Conservation (phyloP, 2,888 invertebrate species). For the Coenonympha glycerion region DNA sequence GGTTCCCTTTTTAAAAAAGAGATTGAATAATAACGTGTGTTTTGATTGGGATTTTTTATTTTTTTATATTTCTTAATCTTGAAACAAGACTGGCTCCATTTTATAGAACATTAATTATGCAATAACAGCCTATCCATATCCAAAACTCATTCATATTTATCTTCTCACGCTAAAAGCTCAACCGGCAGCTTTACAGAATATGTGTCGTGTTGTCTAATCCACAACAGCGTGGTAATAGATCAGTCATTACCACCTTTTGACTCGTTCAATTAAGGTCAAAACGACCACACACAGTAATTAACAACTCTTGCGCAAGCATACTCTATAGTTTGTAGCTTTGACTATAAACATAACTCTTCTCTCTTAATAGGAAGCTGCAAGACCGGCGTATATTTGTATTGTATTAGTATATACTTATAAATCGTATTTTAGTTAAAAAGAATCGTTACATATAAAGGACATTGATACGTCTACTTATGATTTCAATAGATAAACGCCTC, state of each 20-base stretch:
- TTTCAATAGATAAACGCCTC: too few relatives aligned
- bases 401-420: too few relatives aligned
- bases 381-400: not conserved
- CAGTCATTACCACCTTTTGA: constrained; percentile 28
- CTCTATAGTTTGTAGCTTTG: not conserved
- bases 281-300: constrained; percentile 20
- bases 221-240: constrained; percentile 26
- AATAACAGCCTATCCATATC: constrained; percentile 27
- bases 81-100: too few relatives aligned
- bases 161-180: constrained; percentile 19
- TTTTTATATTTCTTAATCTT: too few relatives aligned
- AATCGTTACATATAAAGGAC: too few relatives aligned
- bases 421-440: too few relatives aligned
- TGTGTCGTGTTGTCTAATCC: constrained; percentile 6
- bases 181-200: constrained; percentile 29
- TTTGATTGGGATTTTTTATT: too few relatives aligned
- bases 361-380: not conserved
- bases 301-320: not conserved
- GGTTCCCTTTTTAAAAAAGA: too few relatives aligned
- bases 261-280: constrained; percentile 23
- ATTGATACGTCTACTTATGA: too few relatives aligned
- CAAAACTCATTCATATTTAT: constrained; percentile 24
- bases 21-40: too few relatives aligned
- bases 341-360: not conserved
- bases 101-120: too few relatives aligned